Percentiles rank a stretch among this genome's conserved stretches.
Evolutionary conservation across 2,113 vertebrate species (phyloP).

Genomic region (Cryptomyrus ogoouensis): DNA sequence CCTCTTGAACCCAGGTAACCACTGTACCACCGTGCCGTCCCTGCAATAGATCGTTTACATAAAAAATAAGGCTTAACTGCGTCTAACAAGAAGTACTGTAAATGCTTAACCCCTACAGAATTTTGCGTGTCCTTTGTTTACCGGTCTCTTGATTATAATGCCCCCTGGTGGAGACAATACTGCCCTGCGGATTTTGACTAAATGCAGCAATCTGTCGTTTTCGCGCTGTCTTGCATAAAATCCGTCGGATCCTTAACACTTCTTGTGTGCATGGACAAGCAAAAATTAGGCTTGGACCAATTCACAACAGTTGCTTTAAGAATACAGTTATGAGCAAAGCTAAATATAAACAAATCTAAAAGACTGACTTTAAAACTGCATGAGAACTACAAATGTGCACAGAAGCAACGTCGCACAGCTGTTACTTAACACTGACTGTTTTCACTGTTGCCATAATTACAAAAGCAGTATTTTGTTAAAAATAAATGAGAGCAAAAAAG

Average conservation of each 20-base stretch:
- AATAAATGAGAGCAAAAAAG: neutral
- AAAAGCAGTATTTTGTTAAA: neutral
- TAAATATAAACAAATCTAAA: neutral
- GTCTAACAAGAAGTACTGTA: neutral
- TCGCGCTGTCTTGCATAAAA: neutral
- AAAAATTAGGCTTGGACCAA: neutral
- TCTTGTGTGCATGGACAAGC: neutral
- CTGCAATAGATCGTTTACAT: neutral
- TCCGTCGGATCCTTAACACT: neutral
- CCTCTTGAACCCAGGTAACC: neutral
- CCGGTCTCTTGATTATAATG: neutral
- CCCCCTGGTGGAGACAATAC: neutral
- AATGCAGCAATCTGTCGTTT: neutral
- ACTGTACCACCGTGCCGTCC: neutral
- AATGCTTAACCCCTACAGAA: neutral
- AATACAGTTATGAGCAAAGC: neutral
- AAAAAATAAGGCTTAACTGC: neutral
- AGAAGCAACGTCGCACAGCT: neutral
- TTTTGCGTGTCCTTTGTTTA: neutral
- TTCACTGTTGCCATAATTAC: neutral
- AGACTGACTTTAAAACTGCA: neutral
- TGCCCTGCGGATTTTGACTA: neutral
- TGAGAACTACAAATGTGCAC: neutral
- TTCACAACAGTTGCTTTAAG: neutral
- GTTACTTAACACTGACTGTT: neutral